These are phyloP conservation scores for Odontamblyopus lacepedii DNA, from an alignment of 2,797 vertebrate genomes.

Conservation along the genomic window DNA sequence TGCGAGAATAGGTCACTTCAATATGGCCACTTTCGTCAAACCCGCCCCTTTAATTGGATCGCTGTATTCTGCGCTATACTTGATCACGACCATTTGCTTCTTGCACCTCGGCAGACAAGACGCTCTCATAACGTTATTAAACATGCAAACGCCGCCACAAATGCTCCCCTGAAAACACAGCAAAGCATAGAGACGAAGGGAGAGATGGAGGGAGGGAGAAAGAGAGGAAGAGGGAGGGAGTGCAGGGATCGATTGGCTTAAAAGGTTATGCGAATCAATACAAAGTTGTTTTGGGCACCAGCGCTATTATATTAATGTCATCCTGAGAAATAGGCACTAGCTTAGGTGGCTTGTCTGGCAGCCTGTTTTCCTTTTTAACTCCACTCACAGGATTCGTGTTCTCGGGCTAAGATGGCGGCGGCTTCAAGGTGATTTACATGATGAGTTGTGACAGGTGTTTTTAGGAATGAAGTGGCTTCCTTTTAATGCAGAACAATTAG, in stretches of 20 bases:
- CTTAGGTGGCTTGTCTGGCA: constrained; percentile 71
- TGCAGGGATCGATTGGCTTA: constrained; percentile 78
- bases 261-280: constrained; percentile 80
- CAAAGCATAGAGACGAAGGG: constrained; percentile 47
- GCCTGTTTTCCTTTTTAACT: constrained; percentile 69
- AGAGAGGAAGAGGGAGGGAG: constrained; percentile 50
- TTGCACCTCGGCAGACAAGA: constrained; percentile 31
- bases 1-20: constrained; percentile 51
- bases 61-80: constrained; percentile 10
- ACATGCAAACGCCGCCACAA: constrained; percentile 58
- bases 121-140: constrained; percentile 41
- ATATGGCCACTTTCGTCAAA: constrained; percentile 5
- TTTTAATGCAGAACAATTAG: constrained; percentile 11
- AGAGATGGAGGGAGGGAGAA: constrained; percentile 8
- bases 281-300: constrained; percentile 80
- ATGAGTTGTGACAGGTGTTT: constrained; percentile 14
- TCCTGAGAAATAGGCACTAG: constrained; percentile 76
- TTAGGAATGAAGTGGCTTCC: constrained; percentile 10
- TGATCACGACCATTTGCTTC: constrained; percentile 26
- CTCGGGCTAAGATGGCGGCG: constrained; percentile 33
- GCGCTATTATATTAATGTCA: constrained; percentile 79
- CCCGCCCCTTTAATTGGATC: neutral
- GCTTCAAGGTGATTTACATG: constrained; percentile 35
- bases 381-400: constrained; percentile 49
- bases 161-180: constrained; percentile 64